phyloP scores from a whole-genome alignment of 64 coral and sea anemone species.

The Astreopora myriophthalma region DNA sequence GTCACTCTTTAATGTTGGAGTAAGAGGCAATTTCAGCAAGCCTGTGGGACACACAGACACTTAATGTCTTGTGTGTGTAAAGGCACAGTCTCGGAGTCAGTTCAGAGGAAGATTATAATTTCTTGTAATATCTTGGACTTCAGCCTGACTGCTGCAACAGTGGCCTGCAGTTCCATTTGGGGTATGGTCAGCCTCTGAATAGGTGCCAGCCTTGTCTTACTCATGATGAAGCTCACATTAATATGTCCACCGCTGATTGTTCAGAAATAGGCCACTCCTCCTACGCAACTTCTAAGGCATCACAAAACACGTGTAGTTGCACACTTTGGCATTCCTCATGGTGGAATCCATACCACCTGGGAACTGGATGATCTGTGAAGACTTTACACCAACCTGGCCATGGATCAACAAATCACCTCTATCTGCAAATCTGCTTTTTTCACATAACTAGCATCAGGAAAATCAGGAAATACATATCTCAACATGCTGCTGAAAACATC shows the following conservation, averaged over 20 bases:
- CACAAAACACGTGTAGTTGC: neutral
- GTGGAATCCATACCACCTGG: neutral
- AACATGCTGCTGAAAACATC: no score
- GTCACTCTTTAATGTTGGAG: no score
- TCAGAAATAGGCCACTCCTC: slow-evolving; percentile 27
- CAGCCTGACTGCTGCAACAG: neutral
- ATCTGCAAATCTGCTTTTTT: neutral
- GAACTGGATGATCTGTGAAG: neutral
- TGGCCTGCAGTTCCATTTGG: neutral
- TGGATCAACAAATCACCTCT: no score
- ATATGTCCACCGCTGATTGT: neutral
- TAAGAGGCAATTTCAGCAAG: no score
- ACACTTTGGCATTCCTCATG: neutral
- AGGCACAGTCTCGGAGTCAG: neutral
- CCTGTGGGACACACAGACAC: neutral
- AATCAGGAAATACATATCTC: no score
- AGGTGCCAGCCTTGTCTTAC: neutral
- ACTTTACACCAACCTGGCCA: neutral
- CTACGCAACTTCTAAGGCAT: neutral
- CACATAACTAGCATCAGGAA: no score
- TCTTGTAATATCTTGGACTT: neutral
- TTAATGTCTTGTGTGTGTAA: neutral
- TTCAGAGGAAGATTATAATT: neutral
- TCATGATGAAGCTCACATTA: neutral
- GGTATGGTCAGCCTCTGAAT: neutral